Conservation (phyloP, 2,797 vertebrate genomes). For the Todus mexicanus region DNA sequence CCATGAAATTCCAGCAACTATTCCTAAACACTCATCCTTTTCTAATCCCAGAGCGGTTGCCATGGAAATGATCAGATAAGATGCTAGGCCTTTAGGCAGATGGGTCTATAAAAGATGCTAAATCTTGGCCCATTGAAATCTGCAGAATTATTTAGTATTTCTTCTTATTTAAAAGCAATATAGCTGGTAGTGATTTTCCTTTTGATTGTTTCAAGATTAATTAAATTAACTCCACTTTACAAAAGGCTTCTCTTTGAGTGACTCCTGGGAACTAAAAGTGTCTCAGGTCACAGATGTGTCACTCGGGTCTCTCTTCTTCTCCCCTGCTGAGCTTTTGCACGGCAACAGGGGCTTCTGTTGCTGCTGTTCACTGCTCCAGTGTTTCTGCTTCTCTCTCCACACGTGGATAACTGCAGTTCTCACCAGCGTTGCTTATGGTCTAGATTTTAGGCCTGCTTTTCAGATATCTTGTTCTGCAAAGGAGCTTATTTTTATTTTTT, state of each 20-base stretch:
- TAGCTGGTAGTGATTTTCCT: not conserved
- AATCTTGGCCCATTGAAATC: constrained; percentile 70
- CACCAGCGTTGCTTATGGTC: rapidly evolving
- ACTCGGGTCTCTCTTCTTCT: not conserved
- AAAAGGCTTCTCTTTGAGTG: not conserved
- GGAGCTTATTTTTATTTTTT: not conserved
- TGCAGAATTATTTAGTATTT: constrained; percentile 17
- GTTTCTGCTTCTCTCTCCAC: not conserved
- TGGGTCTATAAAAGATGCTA: constrained; percentile 64
- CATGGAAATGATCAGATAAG: constrained; percentile 82
- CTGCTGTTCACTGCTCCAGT: not conserved
- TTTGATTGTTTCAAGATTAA: constrained; percentile 12
- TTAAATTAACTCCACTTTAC: not conserved
- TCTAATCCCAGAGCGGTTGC: constrained; percentile 81
- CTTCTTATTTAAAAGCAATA: constrained; percentile 30
- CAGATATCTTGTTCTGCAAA: not conserved
- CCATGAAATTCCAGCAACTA: constrained; percentile 76
- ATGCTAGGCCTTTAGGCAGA: constrained; percentile 72
- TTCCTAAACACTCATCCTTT: constrained; percentile 77
- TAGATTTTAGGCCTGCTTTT: not conserved
- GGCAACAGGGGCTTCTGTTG: not conserved
- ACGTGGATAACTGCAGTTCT: not conserved
- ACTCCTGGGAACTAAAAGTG: not conserved
- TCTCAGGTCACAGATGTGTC: not conserved
- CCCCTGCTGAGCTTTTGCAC: not conserved